Evolutionary conservation across 2,113 vertebrate species (phyloP).

Genomic region (Macrotis lagotis): DNA sequence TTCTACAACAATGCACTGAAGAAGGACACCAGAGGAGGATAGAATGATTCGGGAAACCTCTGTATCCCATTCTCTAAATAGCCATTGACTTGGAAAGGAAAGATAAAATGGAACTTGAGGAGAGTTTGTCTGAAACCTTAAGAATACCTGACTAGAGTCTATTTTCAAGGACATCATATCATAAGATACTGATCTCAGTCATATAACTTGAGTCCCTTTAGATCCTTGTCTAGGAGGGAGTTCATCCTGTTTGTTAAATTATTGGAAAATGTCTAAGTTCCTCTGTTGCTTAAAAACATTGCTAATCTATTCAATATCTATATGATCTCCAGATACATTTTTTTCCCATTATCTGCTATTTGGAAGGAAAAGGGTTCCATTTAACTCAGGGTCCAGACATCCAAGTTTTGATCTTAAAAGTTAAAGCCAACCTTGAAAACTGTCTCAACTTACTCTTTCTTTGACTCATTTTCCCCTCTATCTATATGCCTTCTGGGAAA

Average conservation of each 20-base stretch:
- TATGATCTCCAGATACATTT: background rate
- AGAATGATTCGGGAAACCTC: background rate
- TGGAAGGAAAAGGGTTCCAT: background rate
- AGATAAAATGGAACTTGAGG: background rate
- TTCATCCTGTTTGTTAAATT: background rate
- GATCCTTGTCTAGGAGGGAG: background rate
- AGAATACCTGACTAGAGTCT: background rate
- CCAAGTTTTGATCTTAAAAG: background rate
- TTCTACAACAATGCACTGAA: background rate
- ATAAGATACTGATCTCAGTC: background rate
- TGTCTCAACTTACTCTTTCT: background rate
- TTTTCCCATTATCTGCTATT: background rate
- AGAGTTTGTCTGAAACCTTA: background rate
- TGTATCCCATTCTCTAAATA: background rate
- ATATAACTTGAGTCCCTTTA: background rate
- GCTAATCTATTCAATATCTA: background rate
- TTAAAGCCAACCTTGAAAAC: background rate
- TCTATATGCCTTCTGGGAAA: background rate
- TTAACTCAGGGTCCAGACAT: background rate
- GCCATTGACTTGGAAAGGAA: background rate
- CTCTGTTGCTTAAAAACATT: background rate
- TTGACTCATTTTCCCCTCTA: background rate
- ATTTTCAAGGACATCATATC: background rate
- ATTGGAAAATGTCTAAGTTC: background rate
- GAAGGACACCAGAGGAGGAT: background rate